phyloP scores from a whole-genome alignment of 2,797 vertebrate species.

The Chaunax sp. region DNA sequence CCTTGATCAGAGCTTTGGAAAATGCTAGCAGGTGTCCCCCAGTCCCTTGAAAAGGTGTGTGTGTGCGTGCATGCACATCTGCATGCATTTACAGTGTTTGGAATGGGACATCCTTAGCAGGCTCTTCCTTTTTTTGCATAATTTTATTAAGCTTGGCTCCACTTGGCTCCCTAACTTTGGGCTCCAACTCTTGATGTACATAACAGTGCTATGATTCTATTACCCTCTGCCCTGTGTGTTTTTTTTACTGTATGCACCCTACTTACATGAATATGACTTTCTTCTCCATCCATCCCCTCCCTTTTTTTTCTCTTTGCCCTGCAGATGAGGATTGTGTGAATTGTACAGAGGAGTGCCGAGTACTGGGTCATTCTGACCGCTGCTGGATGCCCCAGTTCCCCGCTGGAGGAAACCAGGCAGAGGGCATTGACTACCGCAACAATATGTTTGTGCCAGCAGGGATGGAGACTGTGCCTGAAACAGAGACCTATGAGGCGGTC shows the following conservation, averaged over 20 bases:
- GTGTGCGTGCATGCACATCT: conserved; percentile 21
- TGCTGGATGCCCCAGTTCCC: conserved; percentile 99
- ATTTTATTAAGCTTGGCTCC: conserved; percentile 46
- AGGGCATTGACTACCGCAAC: conserved; percentile 98
- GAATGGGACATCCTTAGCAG: conserved; percentile 41
- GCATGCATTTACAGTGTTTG: conserved; percentile 34
- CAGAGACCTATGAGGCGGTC: conserved; percentile 96
- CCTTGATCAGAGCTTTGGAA: conserved; percentile 84
- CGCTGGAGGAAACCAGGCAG: conserved; percentile 90
- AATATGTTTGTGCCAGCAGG: conserved; percentile 97
- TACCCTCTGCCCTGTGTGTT: conserved; percentile 27
- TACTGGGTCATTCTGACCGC: conserved; percentile 99
- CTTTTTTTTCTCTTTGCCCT: conserved; percentile 33
- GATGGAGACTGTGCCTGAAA: conserved; percentile 93
- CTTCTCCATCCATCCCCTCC: conserved; percentile 31
- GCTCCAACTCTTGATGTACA: conserved; percentile 43
- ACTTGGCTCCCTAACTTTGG: conserved; percentile 26
- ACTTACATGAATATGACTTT: conserved; percentile 44
- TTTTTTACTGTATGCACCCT: conserved; percentile 14
- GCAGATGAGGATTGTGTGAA: conserved; percentile 99
- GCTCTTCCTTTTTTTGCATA: conserved; percentile 26
- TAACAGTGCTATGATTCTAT: conserved; percentile 43
- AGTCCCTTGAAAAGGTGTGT: conserved; percentile 76
- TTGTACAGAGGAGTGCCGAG: conserved; percentile 98
- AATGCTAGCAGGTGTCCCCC: conserved; percentile 85